Percentiles rank a stretch among this genome's conserved stretches.
phyloP scores from a whole-genome alignment of 2,888 invertebrate species.

The Drosophila prolongata region DNA sequence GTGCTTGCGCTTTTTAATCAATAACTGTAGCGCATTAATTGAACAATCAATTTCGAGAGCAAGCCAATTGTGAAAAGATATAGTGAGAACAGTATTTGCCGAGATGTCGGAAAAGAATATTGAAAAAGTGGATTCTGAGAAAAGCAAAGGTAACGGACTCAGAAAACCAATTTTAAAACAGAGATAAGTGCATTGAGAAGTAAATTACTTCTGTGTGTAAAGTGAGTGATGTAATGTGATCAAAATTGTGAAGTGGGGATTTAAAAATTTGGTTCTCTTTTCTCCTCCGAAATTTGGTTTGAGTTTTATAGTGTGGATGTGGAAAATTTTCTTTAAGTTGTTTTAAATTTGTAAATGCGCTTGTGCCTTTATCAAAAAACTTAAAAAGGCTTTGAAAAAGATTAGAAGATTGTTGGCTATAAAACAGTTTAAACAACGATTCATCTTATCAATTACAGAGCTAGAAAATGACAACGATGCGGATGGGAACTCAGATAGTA shows the following conservation, averaged over 20 bases:
- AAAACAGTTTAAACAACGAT: not conserved
- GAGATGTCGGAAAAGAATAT: constrained; percentile 26
- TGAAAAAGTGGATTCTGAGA: constrained; percentile 17
- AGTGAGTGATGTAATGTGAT: not conserved
- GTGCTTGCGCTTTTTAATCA: constrained; percentile 25
- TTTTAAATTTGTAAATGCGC: too few relatives aligned
- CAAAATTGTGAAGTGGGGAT: too few relatives aligned
- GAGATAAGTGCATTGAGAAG: not conserved
- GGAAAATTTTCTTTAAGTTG: too few relatives aligned
- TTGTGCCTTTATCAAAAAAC: too few relatives aligned
- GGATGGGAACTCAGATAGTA: constrained; percentile 50
- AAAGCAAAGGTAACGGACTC: constrained; percentile 35
- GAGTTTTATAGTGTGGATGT: too few relatives aligned
- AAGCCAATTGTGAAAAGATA: constrained; percentile 18
- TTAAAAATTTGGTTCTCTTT: too few relatives aligned
- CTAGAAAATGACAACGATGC: constrained; percentile 36
- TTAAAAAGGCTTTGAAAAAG: not conserved
- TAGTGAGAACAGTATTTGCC: not conserved
- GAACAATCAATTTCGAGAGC: constrained; percentile 35
- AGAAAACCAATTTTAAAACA: not conserved
- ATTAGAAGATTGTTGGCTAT: not conserved
- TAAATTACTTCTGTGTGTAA: not conserved
- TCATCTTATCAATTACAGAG: constrained; percentile 7
- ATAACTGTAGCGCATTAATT: constrained; percentile 32
- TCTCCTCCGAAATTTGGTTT: too few relatives aligned